phyloP scores from a whole-genome alignment of 2,888 invertebrate species.

The Zhuqinia jingwanae region DNA sequence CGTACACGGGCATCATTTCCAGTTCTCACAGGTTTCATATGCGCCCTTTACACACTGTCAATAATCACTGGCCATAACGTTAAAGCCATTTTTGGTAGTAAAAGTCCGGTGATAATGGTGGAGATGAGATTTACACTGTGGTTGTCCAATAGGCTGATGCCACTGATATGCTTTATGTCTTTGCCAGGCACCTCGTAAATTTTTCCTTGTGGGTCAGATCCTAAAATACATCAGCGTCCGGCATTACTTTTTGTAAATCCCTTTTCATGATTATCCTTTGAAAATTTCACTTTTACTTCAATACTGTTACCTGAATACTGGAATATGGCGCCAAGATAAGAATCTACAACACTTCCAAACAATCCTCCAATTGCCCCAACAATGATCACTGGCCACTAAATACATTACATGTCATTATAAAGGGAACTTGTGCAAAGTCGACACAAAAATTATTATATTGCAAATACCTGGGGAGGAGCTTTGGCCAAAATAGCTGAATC shows the following conservation, averaged over 20 bases:
- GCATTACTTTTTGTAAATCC: no score
- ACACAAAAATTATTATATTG: no score
- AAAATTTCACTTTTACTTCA: no score
- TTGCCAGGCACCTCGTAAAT: conserved; percentile 86
- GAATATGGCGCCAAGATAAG: conserved; percentile 90
- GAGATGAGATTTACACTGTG: conserved; percentile 93
- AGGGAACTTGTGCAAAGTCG: no score
- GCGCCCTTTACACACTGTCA: conserved; percentile 16
- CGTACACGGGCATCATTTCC: no score
- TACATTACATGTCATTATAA: conserved; percentile 18
- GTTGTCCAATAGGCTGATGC: conserved; percentile 89
- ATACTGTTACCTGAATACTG: conserved; percentile 92
- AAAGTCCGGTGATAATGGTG: conserved; percentile 87
- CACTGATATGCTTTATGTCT: conserved; percentile 88
- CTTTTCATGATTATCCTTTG: no score
- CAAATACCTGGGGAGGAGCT: conserved; percentile 83
- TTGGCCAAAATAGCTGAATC: conserved; percentile 84
- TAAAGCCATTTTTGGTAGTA: conserved; percentile 86
- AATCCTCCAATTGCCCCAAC: conserved; percentile 89
- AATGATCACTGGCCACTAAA: conserved; percentile 89
- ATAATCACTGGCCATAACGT: conserved; percentile 82
- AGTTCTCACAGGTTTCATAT: no score
- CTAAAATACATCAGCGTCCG: conserved; percentile 40
- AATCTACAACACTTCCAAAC: conserved; percentile 91
- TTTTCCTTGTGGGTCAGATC: conserved; percentile 68